Conservation (phyloP, 2,797 vertebrate species). For the Myiotriccus ornatus region DNA sequence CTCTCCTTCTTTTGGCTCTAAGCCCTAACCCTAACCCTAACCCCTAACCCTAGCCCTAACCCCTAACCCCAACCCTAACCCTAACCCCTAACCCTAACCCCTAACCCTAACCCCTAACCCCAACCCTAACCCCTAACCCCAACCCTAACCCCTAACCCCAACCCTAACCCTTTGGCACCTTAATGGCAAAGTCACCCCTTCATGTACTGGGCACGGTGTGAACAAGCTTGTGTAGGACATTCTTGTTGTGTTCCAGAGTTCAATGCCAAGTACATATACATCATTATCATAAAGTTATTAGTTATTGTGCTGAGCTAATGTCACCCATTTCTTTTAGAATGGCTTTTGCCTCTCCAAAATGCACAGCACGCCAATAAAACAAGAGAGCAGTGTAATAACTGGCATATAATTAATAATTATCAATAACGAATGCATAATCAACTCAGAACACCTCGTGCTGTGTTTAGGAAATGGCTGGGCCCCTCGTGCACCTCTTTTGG, state of each 20-base stretch:
- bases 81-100: no score
- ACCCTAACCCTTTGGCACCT: background rate
- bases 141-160: no score
- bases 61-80: no score
- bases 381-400: background rate
- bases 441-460: background rate
- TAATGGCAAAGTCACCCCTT: background rate
- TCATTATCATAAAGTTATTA: conserved; percentile 17
- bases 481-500: background rate
- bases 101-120: no score
- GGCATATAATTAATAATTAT: conserved; percentile 44
- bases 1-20: background rate
- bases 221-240: accelerated
- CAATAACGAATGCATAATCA: conserved; percentile 31
- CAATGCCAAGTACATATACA: background rate
- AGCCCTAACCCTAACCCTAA: no score
- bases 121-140: no score
- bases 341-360: background rate
- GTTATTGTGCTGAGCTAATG: background rate
- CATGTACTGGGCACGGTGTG: background rate
- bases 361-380: background rate
- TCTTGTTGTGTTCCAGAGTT: background rate
- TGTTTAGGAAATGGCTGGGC: background rate
- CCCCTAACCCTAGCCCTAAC: no score
- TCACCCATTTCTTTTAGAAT: conserved; percentile 9